These are phyloP conservation scores for Stichopus chloronotus DNA, from an alignment of 35 echinoderm and acorn worm genomes.

Conservation along the genomic window DNA sequence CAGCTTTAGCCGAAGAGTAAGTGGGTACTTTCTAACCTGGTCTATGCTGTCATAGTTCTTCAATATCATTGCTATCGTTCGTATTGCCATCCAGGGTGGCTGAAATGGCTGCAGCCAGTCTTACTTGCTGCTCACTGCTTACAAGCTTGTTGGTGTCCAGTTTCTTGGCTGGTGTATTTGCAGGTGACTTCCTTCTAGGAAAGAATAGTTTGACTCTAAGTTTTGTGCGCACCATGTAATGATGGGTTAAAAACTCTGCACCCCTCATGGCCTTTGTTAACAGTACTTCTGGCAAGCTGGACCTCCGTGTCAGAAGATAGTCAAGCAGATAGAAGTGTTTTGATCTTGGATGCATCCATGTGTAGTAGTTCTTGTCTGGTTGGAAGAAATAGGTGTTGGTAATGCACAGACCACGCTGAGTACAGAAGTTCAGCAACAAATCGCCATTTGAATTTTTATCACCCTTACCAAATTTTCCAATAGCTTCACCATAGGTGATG, in stretches of 20 bases:
- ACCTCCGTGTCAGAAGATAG: slow-evolving; percentile 62
- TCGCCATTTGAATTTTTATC: slow-evolving; percentile 71
- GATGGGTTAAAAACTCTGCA: slow-evolving; percentile 60
- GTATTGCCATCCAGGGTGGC: no score
- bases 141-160: slow-evolving; percentile 40
- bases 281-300: slow-evolving; percentile 26
- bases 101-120: background rate
- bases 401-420: slow-evolving; percentile 49
- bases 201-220: slow-evolving; percentile 20
- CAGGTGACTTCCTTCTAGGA: slow-evolving; percentile 23
- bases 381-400: slow-evolving; percentile 67
- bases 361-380: slow-evolving; percentile 63
- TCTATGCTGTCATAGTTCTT: slow-evolving; percentile 57
- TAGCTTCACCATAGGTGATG: background rate
- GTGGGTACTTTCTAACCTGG: slow-evolving; percentile 23
- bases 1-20: slow-evolving; percentile 47
- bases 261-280: slow-evolving; percentile 54
- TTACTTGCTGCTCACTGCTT: background rate
- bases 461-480: slow-evolving; percentile 62
- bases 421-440: slow-evolving; percentile 53
- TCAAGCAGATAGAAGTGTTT: slow-evolving; percentile 73
- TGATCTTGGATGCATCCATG: slow-evolving; percentile 74
- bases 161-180: slow-evolving; percentile 39
- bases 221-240: slow-evolving; percentile 49
- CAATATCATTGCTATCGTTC: slow-evolving; percentile 54